These are phyloP conservation scores for Chaetoderma sp. DNA, from an alignment of 2,888 invertebrate genomes.

Conservation along the genomic window DNA sequence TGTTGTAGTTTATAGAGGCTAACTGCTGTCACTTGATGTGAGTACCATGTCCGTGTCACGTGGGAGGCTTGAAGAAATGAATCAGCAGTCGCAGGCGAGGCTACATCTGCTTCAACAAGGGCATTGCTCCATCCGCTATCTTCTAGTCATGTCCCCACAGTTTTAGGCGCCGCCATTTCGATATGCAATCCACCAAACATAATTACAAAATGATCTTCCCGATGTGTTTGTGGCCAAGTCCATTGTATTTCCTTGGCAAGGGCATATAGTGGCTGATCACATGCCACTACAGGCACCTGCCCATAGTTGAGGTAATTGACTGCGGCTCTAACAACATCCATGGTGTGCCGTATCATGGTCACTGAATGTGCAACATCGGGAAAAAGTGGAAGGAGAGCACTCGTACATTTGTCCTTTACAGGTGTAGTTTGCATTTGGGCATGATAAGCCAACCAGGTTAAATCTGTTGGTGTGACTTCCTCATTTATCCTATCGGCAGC, in stretches of 20 bases:
- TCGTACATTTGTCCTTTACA: neutral
- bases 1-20: neutral
- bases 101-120: neutral
- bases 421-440: neutral
- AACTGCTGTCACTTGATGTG: neutral
- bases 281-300: neutral
- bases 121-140: neutral
- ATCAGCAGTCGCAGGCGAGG: neutral
- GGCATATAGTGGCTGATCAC: neutral
- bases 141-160: neutral
- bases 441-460: neutral
- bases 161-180: neutral
- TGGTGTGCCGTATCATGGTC: neutral
- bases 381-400: neutral
- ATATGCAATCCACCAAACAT: neutral
- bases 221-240: neutral
- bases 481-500: neutral
- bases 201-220: neutral
- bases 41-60: neutral
- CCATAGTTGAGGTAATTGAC: neutral
- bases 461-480: neutral
- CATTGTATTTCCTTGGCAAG: neutral
- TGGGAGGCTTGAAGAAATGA: neutral
- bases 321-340: neutral
- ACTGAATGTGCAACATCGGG: neutral